Base-by-base conservation (phyloP, 2,797 vertebrate genomes). In the Anabas testudineus region DNA sequence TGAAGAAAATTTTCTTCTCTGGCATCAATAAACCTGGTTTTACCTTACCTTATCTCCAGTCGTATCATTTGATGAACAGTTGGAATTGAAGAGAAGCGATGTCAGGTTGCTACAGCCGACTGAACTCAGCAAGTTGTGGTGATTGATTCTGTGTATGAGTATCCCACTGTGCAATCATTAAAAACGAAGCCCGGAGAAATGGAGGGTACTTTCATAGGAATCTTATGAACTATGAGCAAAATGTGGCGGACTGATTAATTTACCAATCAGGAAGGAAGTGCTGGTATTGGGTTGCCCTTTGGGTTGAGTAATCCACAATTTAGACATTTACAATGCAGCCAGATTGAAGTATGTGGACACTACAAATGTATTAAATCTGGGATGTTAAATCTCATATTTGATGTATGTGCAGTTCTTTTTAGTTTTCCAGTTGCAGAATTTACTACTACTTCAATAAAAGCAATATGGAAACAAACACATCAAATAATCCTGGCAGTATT, bases 21-120 rank as follows among this genome's bases (percentile, higher is more conserved):
- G 39, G 32, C 58, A 73, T 70, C 48, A 37, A 62, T 64, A 63
- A 59, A 24, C 60, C 39, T 32, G 13, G 77, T 76, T 21, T 75
- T 24, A 24, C 21, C 37, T 60, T 10, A 51, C 68, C 16, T 53
- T 16, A 68, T 30, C 36, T 47, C 0, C 0, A 64, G 30, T 72
- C 16, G 30, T 57, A 76, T 67, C 12, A 71, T 71, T 76, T 47
- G 13, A 13, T 39, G 62, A 81, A 67, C 51, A 69, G 54, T 45
- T 5, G 3, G 56, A 54, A 66, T 66, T 76, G 45, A 76, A 53
- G 55, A 53, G 18, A 51, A 36, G 36, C 37, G 10, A 66, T 74
- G 47, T 71, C 28, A 57, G 24, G 71, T 49, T 59, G 47, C 18
- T 15, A 52, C 10, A 8, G 42, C 6, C n/a, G 54, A 48, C 55